phyloP scores from a whole-genome alignment of 2,797 vertebrate genomes.

The Carcharodon carcharias region DNA sequence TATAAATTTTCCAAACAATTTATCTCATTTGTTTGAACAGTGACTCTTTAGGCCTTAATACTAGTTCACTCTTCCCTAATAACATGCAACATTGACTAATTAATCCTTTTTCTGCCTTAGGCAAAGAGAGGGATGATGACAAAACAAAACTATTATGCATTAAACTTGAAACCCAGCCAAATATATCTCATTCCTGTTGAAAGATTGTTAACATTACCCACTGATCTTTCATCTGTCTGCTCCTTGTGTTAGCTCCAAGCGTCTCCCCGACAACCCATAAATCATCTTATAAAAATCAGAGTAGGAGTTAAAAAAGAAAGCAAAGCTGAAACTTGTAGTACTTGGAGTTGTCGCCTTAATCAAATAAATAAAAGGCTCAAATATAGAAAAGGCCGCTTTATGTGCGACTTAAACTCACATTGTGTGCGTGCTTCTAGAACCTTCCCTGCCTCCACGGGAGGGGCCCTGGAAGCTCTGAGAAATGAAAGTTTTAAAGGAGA shows the following conservation, averaged over 20 bases:
- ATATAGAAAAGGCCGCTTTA: neutral
- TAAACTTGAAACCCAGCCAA: conserved; percentile 30
- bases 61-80: neutral
- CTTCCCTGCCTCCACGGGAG: neutral
- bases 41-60: neutral
- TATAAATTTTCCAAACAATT: neutral
- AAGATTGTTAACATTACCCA: conserved; percentile 35
- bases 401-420: neutral
- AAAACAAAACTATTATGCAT: conserved; percentile 32
- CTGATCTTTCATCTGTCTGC: conserved; percentile 34
- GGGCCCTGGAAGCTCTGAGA: neutral
- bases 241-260: conserved; percentile 29
- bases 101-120: conserved; percentile 13
- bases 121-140: conserved; percentile 21
- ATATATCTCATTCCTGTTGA: conserved; percentile 33
- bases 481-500: neutral
- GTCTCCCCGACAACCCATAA: conserved; percentile 5
- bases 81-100: conserved; percentile 30
- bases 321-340: conserved; percentile 32
- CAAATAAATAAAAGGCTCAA: neutral
- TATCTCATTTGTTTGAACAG: conserved; percentile 2
- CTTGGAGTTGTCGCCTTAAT: neutral
- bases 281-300: conserved; percentile 19
- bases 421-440: neutral
- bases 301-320: neutral